A percentile compares a stretch with the other conserved stretches of the same genome.
Evolutionary conservation across 2,113 vertebrate species (phyloP).

Genomic region (Eptesicus fuscus): DNA sequence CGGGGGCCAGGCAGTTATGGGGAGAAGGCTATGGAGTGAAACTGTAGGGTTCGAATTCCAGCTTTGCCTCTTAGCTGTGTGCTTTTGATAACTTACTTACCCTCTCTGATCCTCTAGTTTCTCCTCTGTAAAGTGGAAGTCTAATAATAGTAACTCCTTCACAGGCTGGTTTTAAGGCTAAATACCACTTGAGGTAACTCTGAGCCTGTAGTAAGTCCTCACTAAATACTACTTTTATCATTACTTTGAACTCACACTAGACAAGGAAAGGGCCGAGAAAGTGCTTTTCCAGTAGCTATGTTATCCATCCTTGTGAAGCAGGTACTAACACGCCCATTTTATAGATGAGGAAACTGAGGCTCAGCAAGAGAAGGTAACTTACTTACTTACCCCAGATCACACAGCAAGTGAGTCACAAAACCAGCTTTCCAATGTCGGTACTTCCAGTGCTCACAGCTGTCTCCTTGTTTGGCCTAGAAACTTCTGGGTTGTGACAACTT

Average conservation of each 20-base stretch:
- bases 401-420: background rate
- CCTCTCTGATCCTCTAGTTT: background rate
- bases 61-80: background rate
- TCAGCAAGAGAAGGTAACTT: background rate
- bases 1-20: background rate
- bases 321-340: background rate
- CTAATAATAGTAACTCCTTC: background rate
- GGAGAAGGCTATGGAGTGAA: background rate
- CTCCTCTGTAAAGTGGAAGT: background rate
- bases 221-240: background rate
- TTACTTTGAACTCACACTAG: background rate
- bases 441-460: background rate
- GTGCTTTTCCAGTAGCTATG: background rate
- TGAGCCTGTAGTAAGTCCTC: background rate
- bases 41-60: background rate
- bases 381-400: background rate
- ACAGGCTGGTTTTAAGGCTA: background rate
- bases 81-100: background rate
- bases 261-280: background rate
- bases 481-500: background rate
- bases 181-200: background rate
- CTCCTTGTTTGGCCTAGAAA: background rate
- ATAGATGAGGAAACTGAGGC: slow-evolving; percentile 17
- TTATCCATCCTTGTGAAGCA: background rate
- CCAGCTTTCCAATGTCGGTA: background rate